Evolutionary conservation across 2,797 vertebrate species (phyloP).

Genomic region (Phataginus tricuspis): DNA sequence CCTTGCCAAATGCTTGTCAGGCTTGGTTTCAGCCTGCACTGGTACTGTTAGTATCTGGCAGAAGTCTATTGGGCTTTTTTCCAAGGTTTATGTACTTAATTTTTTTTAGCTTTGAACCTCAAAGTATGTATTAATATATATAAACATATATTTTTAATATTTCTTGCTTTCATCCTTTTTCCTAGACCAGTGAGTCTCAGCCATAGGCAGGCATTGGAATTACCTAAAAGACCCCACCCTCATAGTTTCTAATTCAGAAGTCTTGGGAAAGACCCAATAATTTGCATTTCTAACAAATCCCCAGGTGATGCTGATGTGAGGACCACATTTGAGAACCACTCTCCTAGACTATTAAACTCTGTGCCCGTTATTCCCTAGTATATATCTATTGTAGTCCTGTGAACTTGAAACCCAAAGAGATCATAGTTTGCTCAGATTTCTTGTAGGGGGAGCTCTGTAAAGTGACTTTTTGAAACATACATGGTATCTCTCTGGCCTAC

Average conservation of each 20-base stretch:
- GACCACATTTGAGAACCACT: background rate
- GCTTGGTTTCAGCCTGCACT: background rate
- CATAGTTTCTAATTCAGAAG: background rate
- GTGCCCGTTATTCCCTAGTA: background rate
- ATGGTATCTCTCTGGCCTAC: background rate
- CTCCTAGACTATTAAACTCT: background rate
- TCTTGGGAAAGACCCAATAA: background rate
- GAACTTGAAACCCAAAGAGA: conserved; percentile 5
- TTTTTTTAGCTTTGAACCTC: conserved; percentile 4
- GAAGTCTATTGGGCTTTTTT: background rate
- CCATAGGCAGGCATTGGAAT: background rate
- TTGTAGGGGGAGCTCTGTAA: background rate
- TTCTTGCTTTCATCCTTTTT: background rate
- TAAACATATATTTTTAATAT: background rate
- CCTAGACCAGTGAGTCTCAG: background rate
- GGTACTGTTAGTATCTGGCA: background rate
- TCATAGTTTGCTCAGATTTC: background rate
- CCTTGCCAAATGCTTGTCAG: background rate
- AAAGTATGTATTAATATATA: background rate
- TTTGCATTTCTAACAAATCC: background rate
- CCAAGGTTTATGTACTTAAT: background rate
- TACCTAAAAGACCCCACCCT: background rate
- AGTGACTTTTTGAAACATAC: background rate
- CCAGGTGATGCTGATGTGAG: background rate
- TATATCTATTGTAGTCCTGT: background rate